Evolutionary conservation across 2,113 vertebrate species (phyloP), one percentile per base, ranked within the genome.

Genomic region (Rhabdomys dilectus): DNA sequence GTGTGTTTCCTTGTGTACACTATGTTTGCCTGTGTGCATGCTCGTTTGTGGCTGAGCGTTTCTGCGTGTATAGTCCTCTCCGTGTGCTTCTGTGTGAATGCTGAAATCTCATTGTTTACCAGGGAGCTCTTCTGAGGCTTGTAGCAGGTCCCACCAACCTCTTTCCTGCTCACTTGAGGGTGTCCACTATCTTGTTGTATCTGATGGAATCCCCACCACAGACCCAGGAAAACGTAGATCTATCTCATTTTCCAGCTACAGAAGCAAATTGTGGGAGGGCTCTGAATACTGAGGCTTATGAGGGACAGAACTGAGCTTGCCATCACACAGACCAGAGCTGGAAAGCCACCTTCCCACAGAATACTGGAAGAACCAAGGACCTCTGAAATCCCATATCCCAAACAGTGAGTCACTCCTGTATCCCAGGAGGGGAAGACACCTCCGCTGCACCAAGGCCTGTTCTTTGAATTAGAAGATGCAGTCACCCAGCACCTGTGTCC

Each of bases 401-500:
- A 34, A 17, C 29, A 48, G 42, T 34, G 51, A 88, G 42, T 45
- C 86, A 77, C 56, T 45, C 56, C 56, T 24, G 51, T 17, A 56
- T 45, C 72, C 29, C 2, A 39, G 70, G 84, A 53, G 15, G 29
- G 58, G 86, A 53, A 72, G 19, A 53, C 70, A 36, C 36, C 24
- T 16, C 31, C 34, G 78, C 19, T 5, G 21, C 80, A 6, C 45
- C 42, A 3, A 3, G 62, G 34, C 0, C 0, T 91, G 56, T 64
- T 93, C 94, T 89, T 56, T 66, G 0, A 39, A 58, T 88, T n/a
- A 42, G 88, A 16, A 92, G 58, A 2, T 58, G 26, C 0, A 3
- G 31, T 85, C 16, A 24, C 78, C 72, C 91, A 76, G 56, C 82
- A 89, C 68, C 89, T 96, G 88, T n/a, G 68, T 96, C 94, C 36